phyloP scores from a whole-genome alignment of 2,113 vertebrate species.

The Protobothrops mucrosquamatus region DNA sequence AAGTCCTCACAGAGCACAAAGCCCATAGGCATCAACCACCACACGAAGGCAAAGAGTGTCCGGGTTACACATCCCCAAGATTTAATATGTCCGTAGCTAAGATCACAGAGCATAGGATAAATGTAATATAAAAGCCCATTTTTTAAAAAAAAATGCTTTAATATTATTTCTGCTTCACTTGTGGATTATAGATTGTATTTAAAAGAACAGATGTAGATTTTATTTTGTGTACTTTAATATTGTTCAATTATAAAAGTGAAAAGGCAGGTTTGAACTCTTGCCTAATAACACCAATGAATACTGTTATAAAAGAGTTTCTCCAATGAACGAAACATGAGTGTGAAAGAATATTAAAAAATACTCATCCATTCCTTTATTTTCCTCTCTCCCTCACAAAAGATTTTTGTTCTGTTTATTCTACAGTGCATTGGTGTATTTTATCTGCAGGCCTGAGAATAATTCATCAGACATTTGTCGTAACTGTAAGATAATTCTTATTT shows the following conservation, averaged over 20 bases:
- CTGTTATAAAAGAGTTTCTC: background rate
- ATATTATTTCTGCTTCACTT: background rate
- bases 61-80: background rate
- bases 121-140: background rate
- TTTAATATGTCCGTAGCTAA: background rate
- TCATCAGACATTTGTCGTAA: background rate
- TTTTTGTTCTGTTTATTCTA: background rate
- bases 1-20: background rate
- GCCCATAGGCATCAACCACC: background rate
- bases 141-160: background rate
- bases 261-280: background rate
- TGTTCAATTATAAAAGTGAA: background rate
- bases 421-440: background rate
- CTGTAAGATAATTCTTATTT: background rate
- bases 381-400: background rate
- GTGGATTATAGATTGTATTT: background rate
- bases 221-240: background rate
- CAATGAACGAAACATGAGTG: background rate
- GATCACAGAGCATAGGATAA: background rate
- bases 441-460: background rate
- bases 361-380: background rate
- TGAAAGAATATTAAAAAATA: background rate
- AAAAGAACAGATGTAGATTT: background rate
- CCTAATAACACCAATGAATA: background rate
- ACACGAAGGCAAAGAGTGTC: background rate